A percentile compares a stretch with the other conserved stretches of the same genome.
Evolutionary conservation across 2,113 vertebrate genomes (phyloP).

Genomic region (Syngnathus scovelli): DNA sequence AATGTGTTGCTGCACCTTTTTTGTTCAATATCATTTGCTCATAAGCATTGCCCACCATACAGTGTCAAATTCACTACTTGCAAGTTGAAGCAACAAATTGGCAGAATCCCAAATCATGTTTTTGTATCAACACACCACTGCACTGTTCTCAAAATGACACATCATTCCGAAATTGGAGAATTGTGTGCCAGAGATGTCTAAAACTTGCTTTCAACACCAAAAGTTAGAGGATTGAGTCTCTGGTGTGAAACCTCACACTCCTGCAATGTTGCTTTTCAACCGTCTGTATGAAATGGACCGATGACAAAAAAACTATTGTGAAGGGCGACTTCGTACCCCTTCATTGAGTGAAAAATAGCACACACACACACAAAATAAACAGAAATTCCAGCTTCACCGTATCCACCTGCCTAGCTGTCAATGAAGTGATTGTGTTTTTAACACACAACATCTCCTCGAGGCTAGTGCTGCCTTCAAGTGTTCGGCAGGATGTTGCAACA

Average conservation of each 20-base stretch:
- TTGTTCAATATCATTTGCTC: too few relatives aligned
- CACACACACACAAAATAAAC: background rate
- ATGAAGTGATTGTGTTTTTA: background rate
- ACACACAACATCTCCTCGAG: conserved; percentile 6
- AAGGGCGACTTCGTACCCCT: background rate
- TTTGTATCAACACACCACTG: too few relatives aligned
- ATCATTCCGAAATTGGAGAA: background rate
- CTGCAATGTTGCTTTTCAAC: background rate
- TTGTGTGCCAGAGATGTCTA: background rate
- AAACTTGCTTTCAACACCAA: too few relatives aligned
- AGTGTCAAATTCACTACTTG: too few relatives aligned
- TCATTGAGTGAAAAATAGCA: background rate
- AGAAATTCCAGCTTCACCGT: background rate
- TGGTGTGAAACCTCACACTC: background rate
- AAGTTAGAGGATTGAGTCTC: background rate
- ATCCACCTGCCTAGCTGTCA: background rate
- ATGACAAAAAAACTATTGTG: background rate
- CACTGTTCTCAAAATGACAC: background rate
- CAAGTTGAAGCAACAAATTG: too few relatives aligned
- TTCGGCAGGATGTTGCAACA: conserved; percentile 35
- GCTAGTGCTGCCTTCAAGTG: conserved; percentile 24
- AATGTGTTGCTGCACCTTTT: too few relatives aligned
- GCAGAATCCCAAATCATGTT: too few relatives aligned
- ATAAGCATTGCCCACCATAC: too few relatives aligned
- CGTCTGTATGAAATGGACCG: background rate